Percentiles rank a stretch among this genome's conserved stretches.
These are phyloP conservation scores for Nixonia krombeini DNA, from an alignment of 1,140 invertebrate species.

Conservation along the genomic window DNA sequence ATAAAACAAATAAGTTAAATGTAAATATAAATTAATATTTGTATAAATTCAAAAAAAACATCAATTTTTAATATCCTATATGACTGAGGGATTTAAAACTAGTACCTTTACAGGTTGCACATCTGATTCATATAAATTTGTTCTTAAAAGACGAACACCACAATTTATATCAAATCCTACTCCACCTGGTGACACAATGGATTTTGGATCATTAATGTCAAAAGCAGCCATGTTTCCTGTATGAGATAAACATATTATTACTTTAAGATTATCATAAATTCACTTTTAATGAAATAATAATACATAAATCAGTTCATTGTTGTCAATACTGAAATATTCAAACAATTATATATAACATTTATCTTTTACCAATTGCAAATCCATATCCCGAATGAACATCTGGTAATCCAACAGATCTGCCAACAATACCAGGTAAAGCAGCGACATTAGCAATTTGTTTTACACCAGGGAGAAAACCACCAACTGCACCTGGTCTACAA, in stretches of 20 bases:
- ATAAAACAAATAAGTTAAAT: conserved; percentile 10
- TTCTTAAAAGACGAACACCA: conserved; percentile 94
- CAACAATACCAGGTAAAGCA: conserved; percentile 97
- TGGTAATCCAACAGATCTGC: conserved; percentile 90
- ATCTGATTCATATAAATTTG: conserved; percentile 96
- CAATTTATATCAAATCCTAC: conserved; percentile 99
- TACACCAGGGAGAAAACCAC: conserved; percentile 98
- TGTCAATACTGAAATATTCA: too few relatives aligned
- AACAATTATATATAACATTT: conserved; percentile 7
- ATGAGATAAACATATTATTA: conserved; percentile 2
- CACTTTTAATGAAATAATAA: not conserved
- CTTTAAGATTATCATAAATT: not conserved
- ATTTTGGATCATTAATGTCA: conserved; percentile 92
- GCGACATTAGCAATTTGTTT: conserved; percentile 99
- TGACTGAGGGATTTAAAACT: too few relatives aligned
- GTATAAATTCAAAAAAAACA: not conserved
- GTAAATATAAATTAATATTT: conserved; percentile 4
- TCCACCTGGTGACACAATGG: conserved; percentile 98
- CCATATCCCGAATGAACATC: conserved; percentile 99
- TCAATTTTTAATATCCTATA: not conserved
- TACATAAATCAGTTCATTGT: too few relatives aligned
- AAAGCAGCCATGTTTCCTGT: conserved; percentile 99
- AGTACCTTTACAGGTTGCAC: conserved; percentile 93
- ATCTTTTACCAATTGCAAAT: conserved; percentile 90
- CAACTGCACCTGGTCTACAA: conserved; percentile 88